Conservation (phyloP, 2,113 vertebrate species). For the Numenius arquata region DNA sequence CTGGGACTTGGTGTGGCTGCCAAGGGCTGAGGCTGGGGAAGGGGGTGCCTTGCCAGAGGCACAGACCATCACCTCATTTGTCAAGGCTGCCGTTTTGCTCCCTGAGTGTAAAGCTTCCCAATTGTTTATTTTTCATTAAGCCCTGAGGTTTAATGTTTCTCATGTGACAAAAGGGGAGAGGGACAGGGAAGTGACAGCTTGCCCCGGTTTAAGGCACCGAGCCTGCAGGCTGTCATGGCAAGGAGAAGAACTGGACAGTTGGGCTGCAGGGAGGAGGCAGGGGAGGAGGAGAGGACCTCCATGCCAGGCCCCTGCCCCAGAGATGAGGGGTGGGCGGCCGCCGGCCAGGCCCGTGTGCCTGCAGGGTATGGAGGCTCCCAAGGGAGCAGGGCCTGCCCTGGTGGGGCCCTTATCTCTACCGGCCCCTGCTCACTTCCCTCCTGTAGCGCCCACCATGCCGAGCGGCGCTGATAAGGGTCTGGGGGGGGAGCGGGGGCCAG, state of each 20-base stretch:
- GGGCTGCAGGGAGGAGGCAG: background rate
- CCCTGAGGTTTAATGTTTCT: background rate
- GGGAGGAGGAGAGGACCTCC: background rate
- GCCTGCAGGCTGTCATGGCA: background rate
- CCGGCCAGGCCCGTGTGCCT: fast-evolving
- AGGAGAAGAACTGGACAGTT: background rate
- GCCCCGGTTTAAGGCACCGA: fast-evolving
- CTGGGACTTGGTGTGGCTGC: background rate
- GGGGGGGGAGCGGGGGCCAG: background rate
- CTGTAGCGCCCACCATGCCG: background rate
- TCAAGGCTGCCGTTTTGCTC: background rate
- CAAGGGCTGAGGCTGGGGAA: background rate
- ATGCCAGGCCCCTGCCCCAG: background rate
- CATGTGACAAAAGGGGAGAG: background rate
- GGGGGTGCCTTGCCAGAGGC: background rate
- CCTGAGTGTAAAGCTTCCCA: background rate
- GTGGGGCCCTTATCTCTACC: background rate
- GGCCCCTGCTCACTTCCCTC: background rate
- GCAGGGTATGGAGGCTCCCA: background rate
- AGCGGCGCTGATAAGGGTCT: background rate
- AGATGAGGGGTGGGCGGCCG: fast-evolving
- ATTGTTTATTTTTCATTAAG: slow-evolving; percentile 48
- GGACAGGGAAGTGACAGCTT: background rate
- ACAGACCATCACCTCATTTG: background rate
- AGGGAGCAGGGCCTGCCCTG: background rate